Evolutionary conservation across 2,797 vertebrate species (phyloP).

Genomic region (Acanthurus lineatus): DNA sequence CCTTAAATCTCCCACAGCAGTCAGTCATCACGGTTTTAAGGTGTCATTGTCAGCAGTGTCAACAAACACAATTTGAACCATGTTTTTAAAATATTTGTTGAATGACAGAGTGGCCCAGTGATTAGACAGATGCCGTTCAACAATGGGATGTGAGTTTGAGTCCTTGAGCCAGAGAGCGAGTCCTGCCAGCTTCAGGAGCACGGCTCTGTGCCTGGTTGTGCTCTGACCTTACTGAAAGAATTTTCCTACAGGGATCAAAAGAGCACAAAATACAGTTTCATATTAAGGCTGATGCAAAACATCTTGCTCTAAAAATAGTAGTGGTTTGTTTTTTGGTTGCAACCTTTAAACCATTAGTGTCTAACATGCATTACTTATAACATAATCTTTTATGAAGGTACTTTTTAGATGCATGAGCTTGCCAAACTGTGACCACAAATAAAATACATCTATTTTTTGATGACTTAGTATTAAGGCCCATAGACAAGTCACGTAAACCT

Average conservation of each 20-base stretch:
- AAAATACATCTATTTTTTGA: background rate
- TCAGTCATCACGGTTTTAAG: background rate
- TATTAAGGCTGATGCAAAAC: conserved; percentile 2
- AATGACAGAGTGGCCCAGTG: background rate
- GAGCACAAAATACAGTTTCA: background rate
- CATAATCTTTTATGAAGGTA: background rate
- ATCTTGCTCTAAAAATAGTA: no score
- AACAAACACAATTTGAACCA: background rate
- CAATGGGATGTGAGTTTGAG: conserved; percentile 2
- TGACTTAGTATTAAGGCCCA: background rate
- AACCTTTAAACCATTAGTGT: background rate
- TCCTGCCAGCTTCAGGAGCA: conserved; percentile 10
- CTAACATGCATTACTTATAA: background rate
- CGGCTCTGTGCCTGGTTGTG: conserved; percentile 17
- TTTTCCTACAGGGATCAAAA: conserved; percentile 55
- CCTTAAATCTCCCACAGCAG: conserved; percentile 3
- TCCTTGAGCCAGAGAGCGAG: conserved; percentile 32
- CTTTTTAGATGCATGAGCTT: background rate
- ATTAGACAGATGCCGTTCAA: conserved; percentile 16
- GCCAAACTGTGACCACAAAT: background rate
- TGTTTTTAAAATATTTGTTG: conserved; percentile 2
- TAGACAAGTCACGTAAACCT: background rate
- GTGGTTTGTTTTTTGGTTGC: background rate
- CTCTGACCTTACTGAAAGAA: conserved; percentile 47
- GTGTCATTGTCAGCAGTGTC: background rate